phyloP scores from a whole-genome alignment of 2,113 vertebrate genomes.

The Epinephelus cyanopodus region DNA sequence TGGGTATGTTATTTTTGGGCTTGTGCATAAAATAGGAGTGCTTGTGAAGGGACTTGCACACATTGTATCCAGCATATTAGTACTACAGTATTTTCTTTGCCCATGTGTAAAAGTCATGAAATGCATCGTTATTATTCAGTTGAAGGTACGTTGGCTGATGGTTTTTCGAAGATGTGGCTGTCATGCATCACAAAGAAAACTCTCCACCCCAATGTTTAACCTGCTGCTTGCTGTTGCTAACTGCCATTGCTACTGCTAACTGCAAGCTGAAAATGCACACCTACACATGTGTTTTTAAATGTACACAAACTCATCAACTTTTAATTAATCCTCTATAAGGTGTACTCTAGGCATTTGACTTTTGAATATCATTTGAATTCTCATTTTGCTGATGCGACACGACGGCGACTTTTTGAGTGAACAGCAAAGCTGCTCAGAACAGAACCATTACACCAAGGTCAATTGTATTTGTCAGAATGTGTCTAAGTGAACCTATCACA shows the following conservation, averaged over 20 bases:
- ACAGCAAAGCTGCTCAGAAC: conserved; percentile 37
- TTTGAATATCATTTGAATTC: not conserved
- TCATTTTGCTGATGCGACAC: conserved; percentile 14
- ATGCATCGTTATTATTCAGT: not conserved
- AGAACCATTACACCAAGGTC: conserved; percentile 67
- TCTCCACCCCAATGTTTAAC: not conserved
- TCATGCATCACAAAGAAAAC: not conserved
- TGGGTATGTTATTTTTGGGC: not conserved
- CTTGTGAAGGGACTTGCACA: no score
- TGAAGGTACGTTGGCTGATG: not conserved
- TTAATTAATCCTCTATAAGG: conserved; percentile 19
- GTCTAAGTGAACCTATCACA: conserved; percentile 59
- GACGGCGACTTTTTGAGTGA: conserved; percentile 29
- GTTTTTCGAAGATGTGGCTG: not conserved
- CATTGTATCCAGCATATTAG: no score
- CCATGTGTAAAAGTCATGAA: no score
- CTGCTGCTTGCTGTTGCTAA: not conserved
- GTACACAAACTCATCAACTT: conserved; percentile 1
- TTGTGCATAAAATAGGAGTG: not conserved
- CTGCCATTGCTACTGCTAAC: not conserved
- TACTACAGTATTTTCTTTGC: not conserved
- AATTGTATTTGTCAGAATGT: conserved; percentile 64
- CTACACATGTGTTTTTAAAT: not conserved
- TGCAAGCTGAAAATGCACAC: not conserved
- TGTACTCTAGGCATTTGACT: conserved; percentile 20